Conservation (phyloP, 2,113 vertebrate genomes). For the Megalops atlanticus region DNA sequence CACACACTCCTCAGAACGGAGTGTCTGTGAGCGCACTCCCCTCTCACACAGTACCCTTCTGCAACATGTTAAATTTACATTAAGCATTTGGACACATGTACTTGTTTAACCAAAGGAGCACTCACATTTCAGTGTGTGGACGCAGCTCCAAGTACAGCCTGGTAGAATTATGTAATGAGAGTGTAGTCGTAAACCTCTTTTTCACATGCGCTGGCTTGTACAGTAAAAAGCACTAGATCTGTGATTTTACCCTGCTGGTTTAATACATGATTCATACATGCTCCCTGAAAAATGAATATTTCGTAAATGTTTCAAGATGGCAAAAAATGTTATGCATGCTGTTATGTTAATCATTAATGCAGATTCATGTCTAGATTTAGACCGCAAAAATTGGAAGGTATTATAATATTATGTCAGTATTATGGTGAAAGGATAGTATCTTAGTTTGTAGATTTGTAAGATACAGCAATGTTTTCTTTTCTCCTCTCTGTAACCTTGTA, state of each 20-base stretch:
- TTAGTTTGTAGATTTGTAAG: not conserved
- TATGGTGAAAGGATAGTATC: not conserved
- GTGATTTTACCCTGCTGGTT: not conserved
- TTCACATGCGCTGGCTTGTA: not conserved
- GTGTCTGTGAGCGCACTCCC: not conserved
- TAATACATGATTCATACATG: not conserved
- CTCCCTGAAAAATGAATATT: not conserved
- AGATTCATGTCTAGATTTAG: not conserved
- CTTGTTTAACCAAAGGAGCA: not conserved
- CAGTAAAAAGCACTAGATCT: not conserved
- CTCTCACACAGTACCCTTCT: not conserved
- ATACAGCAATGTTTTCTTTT: not conserved
- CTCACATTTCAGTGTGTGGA: not conserved
- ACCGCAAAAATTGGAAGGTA: not conserved
- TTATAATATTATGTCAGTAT: not conserved
- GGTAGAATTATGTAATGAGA: not conserved
- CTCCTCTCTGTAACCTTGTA: not conserved
- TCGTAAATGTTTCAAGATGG: not conserved
- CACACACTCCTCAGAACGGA: not conserved
- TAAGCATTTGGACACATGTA: not conserved
- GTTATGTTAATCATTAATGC: not conserved
- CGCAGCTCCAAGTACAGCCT: not conserved
- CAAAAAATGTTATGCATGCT: not conserved
- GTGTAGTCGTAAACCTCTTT: not conserved
- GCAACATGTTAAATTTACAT: slow-evolving; percentile 21